phyloP scores from a whole-genome alignment of 2,113 vertebrate genomes.

The Sapajus apella region DNA sequence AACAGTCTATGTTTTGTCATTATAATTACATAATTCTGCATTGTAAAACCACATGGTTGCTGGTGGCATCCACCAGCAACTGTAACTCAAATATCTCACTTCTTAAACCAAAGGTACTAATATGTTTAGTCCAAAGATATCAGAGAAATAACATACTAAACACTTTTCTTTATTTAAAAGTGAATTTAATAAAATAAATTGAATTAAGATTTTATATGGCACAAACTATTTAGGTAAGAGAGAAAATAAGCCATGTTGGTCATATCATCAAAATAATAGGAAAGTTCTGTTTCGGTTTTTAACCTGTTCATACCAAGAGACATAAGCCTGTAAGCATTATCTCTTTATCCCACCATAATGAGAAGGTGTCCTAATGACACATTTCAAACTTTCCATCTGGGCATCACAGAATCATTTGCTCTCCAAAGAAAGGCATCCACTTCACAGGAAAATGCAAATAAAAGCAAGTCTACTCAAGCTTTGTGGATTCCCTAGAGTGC shows the following conservation, averaged over 20 bases:
- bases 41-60: not conserved
- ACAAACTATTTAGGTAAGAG: not conserved
- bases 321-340: not conserved
- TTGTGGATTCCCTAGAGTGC: not conserved
- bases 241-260: not conserved
- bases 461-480: not conserved
- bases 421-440: not conserved
- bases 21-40: not conserved
- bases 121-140: not conserved
- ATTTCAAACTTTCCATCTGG: not conserved
- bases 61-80: not conserved
- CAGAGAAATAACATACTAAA: not conserved
- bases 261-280: not conserved
- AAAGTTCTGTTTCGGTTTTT: not conserved
- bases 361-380: not conserved
- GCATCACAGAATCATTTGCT: not conserved
- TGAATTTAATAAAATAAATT: not conserved
- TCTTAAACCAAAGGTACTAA: not conserved
- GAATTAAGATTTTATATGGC: not conserved
- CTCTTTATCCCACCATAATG: not conserved
- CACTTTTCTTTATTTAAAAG: conserved; percentile 4
- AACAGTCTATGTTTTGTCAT: not conserved
- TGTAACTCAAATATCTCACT: not conserved
- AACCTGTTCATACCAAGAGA: not conserved
- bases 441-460: not conserved